Evolutionary conservation across 37 sponge, comb jelly and placozoan genomes (phyloP), one percentile per base, ranked within the genome.

Genomic region (Beroe ovata): DNA sequence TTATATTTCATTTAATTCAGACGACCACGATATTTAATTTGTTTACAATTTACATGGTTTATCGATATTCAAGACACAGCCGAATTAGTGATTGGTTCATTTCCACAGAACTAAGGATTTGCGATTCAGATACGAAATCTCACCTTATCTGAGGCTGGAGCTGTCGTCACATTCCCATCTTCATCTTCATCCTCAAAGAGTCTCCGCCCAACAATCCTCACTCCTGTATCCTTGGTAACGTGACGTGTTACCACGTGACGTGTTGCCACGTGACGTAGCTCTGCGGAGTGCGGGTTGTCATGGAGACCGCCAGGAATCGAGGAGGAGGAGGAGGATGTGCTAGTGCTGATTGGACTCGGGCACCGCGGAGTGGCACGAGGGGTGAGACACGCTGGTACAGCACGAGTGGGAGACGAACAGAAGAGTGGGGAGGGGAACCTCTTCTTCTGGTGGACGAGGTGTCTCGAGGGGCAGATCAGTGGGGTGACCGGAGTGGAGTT

Each of bases 181-280:
- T 47, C 54, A 47, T 47, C 54, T 11, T 47, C 54, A 6, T 47
- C 54, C 32, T 66, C 69, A 30, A 66, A 66, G 32, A 66, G 36
- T 32, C 69, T 26, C 69, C 69, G 25, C 16, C 69, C 69, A 66
- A 30, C 69, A 14, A 66, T 66, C 69, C 69, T 66, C 36, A 66
- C 69, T 6, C 21, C 23, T 28, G 28, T 28, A 23, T 62, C 63
- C 8, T 18, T 32, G 8, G 2, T 16, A 6, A 18, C 35, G 36
- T 8, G 16, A 26, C 22, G 22, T 25, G 26, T 20, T 25, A 16
- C n/a, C 22, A 61, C 63, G 30, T 37, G 34, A 47, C 54, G 54
- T 47, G 54, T 47, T n/a, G n/a, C n/a, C 54, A 47, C 54, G 54
- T 47, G 54, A 47, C 54, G 54, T 11, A 47, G 54, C 11, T 47